Base-by-base conservation (phyloP, 2,797 vertebrate genomes). In the Momotus momota region DNA sequence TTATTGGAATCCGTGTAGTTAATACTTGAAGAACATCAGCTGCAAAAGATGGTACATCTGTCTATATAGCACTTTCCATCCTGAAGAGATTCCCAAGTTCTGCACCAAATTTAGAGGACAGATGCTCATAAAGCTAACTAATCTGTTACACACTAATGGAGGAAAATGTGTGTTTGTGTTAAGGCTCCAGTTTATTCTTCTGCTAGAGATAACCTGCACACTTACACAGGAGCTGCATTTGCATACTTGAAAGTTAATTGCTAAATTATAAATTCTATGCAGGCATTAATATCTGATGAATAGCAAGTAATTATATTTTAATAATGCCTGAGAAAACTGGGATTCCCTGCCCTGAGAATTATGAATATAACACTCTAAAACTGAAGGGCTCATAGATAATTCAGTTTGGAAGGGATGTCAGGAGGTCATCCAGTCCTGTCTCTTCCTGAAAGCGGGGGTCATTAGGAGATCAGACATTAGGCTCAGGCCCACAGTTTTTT, bases 221-320 rank as follows among this genome's bases (percentile, higher is more conserved):
- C 64, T 80, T 87, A 71, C 2, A 85, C 4, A 4, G 67, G 64
- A 85, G 88, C 88, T 77, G 64, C 73, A 93, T 96, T 94, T 95
- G 88, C 93, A 90, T 92, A 77, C 64, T 88, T 94, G 81, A 52
- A 90, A 81, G 78, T 86, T 96, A 96, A 93, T 92, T 84, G 78
- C 94, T 57, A 86, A 93, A 86, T 95, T 93, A 93, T 60, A 82
- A 90, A 92, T 90, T 96, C 81, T 90, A 0, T 82, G 72, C 83
- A 80, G 85, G 54, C 71, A 26, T 88, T 80, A 77, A 67, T 85
- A 88, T 43, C 83, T 88, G 71, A 95, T 94, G 83, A 95, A 84
- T 66, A 80, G 70, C 78, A 88, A 94, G 71, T 93, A 90, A 94
- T 96, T 90, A 73, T 77, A 29, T 86, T 93, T 70, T 90, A 91